A percentile compares a stretch with the other conserved stretches of the same genome.
Evolutionary conservation across 2,888 invertebrate species (phyloP).

Genomic region (Stramonita haemastoma): DNA sequence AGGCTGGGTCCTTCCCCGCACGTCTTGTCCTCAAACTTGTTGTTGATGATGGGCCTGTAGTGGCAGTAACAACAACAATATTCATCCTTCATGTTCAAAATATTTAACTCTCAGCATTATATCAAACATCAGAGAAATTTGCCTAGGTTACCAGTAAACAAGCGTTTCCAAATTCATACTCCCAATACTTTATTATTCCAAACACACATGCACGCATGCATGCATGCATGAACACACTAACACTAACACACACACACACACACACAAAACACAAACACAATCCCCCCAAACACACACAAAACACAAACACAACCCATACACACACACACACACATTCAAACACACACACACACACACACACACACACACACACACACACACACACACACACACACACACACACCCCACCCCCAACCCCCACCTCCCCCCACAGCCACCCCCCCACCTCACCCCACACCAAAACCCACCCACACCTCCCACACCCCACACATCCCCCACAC

Average conservation of each 20-base stretch:
- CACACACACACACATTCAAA: background rate
- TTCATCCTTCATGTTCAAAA: too few relatives aligned
- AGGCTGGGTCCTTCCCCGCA: conserved; percentile 87
- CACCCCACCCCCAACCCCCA: background rate
- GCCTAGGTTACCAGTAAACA: too few relatives aligned
- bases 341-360: background rate
- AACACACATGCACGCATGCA: background rate
- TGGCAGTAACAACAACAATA: too few relatives aligned
- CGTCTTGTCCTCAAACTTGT: conserved; percentile 87
- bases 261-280: background rate
- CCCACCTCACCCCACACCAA: background rate
- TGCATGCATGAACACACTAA: background rate
- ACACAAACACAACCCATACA: background rate
- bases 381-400: too few relatives aligned
- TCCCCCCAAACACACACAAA: background rate
- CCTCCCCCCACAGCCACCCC: background rate
- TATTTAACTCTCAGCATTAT: too few relatives aligned
- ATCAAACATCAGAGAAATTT: too few relatives aligned
- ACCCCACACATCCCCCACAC: background rate
- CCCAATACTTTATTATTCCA: too few relatives aligned
- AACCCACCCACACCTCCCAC: background rate
- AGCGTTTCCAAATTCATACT: too few relatives aligned
- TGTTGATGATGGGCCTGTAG: conserved; percentile 88
- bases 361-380: background rate
- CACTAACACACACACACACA: background rate